Evolutionary conservation across 2,888 invertebrate species (phyloP), one percentile per base, ranked within the genome.

Genomic region (Nemapogon koenigi): DNA sequence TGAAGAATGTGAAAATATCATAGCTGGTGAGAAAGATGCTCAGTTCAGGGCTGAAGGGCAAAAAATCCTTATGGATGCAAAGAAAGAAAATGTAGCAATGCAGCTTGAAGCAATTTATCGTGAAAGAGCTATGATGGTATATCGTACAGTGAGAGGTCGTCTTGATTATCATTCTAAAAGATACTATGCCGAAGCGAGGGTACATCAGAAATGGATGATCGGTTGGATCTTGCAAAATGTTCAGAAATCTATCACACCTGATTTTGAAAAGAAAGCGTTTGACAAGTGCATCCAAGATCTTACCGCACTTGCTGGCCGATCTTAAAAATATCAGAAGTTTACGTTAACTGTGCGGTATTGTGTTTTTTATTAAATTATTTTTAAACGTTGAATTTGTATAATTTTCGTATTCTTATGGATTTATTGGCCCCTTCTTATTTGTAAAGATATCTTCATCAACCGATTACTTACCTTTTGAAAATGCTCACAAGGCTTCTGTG

Each of bases 31-130:
- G 42, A 84, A 91, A 61, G 81, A 82, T 36, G 82, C 85, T 18
- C 90, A 92, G 55, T 85, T 83, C 85, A 81, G 86, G 48, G 83
- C 88, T 8, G 87, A 92, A 46, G 93, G 89, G 2, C 90, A 93
- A 55, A 72, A 83, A 41, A 40, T 88, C 47, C 68, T 97, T 16
- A 84, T 90, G 53, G 85, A 89, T 19, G 93, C 91, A 35, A 96
- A 94, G 62, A 88, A 88, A 56, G 97, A 97, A 65, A 96, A 95
- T 65, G 84, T 99, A 43, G 84, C 83, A 2, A 84, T 99, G 55
- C 97, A 98, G 67, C 69, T 97, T 41, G 99, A 99, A 80, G 91
- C 94, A 32, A 84, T 83, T n/a, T 99, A 94, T 76, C 81, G 90
- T 17, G 80, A 85, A 43, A 71, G 88, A 40, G 50, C 81, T 30